Conservation (phyloP, 2,797 vertebrate genomes). For the Molossus alvarezi region DNA sequence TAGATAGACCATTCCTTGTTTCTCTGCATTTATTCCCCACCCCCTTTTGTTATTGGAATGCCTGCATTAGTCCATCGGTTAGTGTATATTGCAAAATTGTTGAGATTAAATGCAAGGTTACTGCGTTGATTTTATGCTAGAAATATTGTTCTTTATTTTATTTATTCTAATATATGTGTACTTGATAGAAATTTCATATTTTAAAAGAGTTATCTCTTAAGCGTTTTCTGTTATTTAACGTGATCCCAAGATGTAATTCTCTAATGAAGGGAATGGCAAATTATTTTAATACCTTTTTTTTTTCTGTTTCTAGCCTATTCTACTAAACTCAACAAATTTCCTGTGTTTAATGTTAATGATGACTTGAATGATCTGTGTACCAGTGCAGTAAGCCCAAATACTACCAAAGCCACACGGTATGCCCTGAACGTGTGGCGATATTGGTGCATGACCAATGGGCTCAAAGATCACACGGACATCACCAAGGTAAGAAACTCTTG, state of each 20-base stretch:
- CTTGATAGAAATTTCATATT: constrained; percentile 54
- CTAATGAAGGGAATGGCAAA: constrained; percentile 15
- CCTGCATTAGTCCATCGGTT: background rate
- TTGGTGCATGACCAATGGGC: constrained; percentile 87
- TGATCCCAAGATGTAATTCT: constrained; percentile 38
- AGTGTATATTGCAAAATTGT: background rate
- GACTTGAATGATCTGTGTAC: constrained; percentile 86
- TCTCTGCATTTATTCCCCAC: background rate
- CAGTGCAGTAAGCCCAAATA: constrained; percentile 86
- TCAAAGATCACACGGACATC: constrained; percentile 86
- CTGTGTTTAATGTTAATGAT: constrained; percentile 87
- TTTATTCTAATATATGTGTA: constrained; percentile 31
- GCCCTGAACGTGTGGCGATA: constrained; percentile 85
- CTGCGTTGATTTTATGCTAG: background rate
- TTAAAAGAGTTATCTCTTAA: constrained; percentile 31
- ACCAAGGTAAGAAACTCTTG: constrained; percentile 83
- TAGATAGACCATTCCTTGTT: background rate
- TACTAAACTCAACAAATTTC: constrained; percentile 89
- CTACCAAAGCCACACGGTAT: constrained; percentile 83
- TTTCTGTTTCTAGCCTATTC: constrained; percentile 89
- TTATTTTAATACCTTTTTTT: constrained; percentile 80
- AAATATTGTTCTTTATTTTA: constrained; percentile 2
- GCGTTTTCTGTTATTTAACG: constrained; percentile 55
- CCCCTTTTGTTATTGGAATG: background rate
- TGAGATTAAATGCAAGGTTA: background rate